These are phyloP conservation scores for Sterrhoptilus dennistouni DNA, from an alignment of 2,113 vertebrate genomes.

Conservation along the genomic window DNA sequence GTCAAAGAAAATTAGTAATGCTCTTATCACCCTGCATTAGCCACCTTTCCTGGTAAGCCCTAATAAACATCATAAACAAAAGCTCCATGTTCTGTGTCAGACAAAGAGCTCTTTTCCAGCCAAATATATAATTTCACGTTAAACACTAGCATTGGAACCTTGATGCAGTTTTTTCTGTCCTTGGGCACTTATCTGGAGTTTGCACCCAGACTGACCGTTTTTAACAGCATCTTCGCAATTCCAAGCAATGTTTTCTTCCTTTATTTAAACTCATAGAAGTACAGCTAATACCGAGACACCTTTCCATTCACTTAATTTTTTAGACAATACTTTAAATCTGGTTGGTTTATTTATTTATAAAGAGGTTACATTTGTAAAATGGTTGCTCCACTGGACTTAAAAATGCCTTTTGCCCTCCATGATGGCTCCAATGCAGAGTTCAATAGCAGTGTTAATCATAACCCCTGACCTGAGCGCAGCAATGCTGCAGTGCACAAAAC, in stretches of 20 bases:
- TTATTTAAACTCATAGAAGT: not conserved
- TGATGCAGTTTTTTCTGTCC: not conserved
- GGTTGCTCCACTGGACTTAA: not conserved
- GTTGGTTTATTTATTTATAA: not conserved
- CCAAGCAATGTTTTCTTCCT: not conserved
- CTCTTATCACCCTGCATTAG: conserved; percentile 20
- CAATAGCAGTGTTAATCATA: not conserved
- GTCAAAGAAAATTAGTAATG: conserved; percentile 56
- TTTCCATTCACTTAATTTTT: not conserved
- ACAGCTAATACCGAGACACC: not conserved
- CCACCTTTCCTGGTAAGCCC: not conserved
- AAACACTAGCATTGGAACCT: not conserved
- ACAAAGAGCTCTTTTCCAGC: conserved; percentile 7
- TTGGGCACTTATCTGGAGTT: not conserved
- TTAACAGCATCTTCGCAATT: not conserved
- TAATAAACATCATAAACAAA: conserved; percentile 50
- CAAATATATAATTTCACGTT: conserved; percentile 28
- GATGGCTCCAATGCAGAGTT: not conserved
- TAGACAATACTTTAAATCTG: not conserved
- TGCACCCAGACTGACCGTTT: not conserved
- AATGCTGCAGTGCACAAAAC: not conserved
- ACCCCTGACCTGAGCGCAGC: not conserved
- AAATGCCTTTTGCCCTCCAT: not conserved
- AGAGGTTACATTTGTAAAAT: not conserved
- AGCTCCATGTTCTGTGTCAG: conserved; percentile 2